These are phyloP conservation scores for Rhineura floridana DNA, from an alignment of 2,113 vertebrate species.

Conservation along the genomic window DNA sequence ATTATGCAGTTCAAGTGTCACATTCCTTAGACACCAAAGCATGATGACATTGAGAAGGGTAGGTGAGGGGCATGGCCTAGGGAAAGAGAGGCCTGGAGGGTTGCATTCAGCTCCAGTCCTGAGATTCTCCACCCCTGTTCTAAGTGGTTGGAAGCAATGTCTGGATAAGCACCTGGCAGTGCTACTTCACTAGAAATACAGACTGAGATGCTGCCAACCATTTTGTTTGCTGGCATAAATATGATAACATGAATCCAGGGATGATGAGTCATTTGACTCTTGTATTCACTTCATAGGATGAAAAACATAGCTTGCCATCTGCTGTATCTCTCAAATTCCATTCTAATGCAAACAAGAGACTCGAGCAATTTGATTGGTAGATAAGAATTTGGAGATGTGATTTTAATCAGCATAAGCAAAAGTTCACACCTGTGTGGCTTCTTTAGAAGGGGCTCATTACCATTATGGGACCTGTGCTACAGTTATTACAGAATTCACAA, in stretches of 20 bases:
- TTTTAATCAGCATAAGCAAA: neutral
- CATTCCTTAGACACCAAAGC: too few species aligned
- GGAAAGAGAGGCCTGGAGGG: too few species aligned
- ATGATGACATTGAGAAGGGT: too few species aligned
- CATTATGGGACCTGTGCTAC: neutral
- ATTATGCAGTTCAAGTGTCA: too few species aligned
- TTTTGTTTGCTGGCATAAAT: neutral
- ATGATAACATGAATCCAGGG: neutral
- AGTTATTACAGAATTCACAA: neutral
- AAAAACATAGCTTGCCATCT: neutral
- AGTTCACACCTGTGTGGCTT: neutral
- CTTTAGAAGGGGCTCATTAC: constrained; percentile 7
- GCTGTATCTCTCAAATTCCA: neutral
- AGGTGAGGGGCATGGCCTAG: too few species aligned
- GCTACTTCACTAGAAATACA: neutral
- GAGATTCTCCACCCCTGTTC: neutral
- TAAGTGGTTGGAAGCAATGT: neutral
- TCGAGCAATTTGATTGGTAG: neutral
- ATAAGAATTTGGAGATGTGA: constrained; percentile 22
- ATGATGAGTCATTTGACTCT: neutral
- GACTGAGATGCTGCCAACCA: neutral
- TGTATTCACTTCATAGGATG: constrained; percentile 28
- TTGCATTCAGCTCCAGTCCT: too few species aligned
- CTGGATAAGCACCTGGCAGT: neutral
- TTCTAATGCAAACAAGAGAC: neutral